phyloP scores from a whole-genome alignment of 2,113 vertebrate species.

The Chaetura pelagica region DNA sequence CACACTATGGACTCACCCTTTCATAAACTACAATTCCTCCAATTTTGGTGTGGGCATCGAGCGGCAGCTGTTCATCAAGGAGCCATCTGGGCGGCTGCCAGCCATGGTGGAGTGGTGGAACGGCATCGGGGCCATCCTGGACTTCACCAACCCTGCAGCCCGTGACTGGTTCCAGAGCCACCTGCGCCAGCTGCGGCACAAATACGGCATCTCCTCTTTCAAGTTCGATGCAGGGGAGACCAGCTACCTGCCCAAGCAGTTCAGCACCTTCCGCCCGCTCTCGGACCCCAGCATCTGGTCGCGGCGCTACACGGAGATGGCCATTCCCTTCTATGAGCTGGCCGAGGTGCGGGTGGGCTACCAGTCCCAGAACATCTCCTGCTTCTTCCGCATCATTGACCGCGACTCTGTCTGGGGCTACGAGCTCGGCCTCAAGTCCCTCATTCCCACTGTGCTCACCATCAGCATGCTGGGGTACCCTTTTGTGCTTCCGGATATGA shows the following conservation, averaged over 20 bases:
- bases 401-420: conserved; percentile 94
- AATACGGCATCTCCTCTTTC: conserved; percentile 86
- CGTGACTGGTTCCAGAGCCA: conserved; percentile 88
- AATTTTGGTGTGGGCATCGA: conserved; percentile 86
- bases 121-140: conserved; percentile 87
- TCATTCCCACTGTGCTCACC: conserved; percentile 92
- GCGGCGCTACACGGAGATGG: conserved; percentile 90
- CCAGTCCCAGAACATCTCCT: conserved; percentile 92
- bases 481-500: conserved; percentile 75
- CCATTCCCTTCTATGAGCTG: conserved; percentile 86
- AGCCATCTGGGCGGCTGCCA: conserved; percentile 82
- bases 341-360: conserved; percentile 91
- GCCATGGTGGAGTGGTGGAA: conserved; percentile 93
- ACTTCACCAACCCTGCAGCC: conserved; percentile 88
- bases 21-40: conserved; percentile 51
- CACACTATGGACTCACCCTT: background rate
- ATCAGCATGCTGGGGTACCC: conserved; percentile 92
- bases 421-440: conserved; percentile 90
- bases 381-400: conserved; percentile 90
- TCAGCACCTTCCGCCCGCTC: conserved; percentile 82
- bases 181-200: conserved; percentile 80
- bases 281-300: conserved; percentile 90
- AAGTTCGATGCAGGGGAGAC: conserved; percentile 93
- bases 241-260: conserved; percentile 88
- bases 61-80: conserved; percentile 84